Conservation (phyloP, 2,888 invertebrate genomes). For the Acholoe squamosa region DNA sequence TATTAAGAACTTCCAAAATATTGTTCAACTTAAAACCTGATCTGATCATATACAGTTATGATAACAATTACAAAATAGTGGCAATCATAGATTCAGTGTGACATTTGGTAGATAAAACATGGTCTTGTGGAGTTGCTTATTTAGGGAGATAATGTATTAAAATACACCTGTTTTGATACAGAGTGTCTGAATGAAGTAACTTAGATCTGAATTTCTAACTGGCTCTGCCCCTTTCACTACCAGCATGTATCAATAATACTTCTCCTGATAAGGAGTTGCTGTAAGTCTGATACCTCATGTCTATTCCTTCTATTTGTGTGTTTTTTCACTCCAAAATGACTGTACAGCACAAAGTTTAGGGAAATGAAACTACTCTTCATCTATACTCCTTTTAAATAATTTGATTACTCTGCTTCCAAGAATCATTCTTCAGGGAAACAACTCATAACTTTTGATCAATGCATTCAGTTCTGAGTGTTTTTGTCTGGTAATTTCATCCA, state of each 20-base stretch:
- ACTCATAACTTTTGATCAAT: too few species aligned
- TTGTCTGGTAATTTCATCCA: too few species aligned
- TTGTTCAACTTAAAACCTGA: too few species aligned
- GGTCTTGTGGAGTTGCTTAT: background rate
- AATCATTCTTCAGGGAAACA: too few species aligned
- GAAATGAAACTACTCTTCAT: too few species aligned
- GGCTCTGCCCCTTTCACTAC: constrained; percentile 69
- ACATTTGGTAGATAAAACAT: background rate
- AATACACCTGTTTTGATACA: background rate
- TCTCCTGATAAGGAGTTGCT: constrained; percentile 67
- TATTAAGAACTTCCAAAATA: background rate
- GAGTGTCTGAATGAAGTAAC: constrained; percentile 45
- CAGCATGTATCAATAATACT: constrained; percentile 67
- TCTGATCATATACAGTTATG: background rate
- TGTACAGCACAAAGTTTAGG: background rate
- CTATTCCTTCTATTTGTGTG: constrained; percentile 69
- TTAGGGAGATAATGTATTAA: background rate
- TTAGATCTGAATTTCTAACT: constrained; percentile 68
- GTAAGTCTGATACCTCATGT: constrained; percentile 69
- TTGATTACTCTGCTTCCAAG: too few species aligned
- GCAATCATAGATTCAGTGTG: background rate
- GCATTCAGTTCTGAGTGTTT: too few species aligned
- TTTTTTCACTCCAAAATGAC: too few species aligned
- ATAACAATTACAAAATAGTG: background rate
- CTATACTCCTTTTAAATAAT: too few species aligned